phyloP scores from a whole-genome alignment of 35 echinoderm and acorn worm species.

The Holothuria glaberrima region DNA sequence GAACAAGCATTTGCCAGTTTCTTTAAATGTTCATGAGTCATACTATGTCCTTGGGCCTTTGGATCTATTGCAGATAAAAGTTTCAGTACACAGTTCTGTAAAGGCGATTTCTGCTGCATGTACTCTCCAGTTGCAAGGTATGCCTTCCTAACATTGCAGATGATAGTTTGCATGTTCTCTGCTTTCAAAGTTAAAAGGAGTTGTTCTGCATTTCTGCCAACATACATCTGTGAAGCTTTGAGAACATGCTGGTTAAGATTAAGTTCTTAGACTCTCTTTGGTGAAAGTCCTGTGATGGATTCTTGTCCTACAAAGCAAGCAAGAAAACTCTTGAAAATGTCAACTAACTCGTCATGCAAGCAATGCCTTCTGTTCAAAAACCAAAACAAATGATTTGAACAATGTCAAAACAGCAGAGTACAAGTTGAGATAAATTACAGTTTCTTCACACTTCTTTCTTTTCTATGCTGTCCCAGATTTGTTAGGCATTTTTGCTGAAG shows the following conservation, averaged over 20 bases:
- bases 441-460: conserved; percentile 12
- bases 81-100: conserved; percentile 12
- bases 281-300: neutral
- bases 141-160: conserved; percentile 30
- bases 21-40: conserved; percentile 19
- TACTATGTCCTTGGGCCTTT: conserved; percentile 29
- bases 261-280: neutral
- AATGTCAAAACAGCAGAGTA: conserved; percentile 10
- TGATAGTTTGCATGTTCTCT: neutral
- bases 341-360: conserved; percentile 21
- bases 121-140: conserved; percentile 11
- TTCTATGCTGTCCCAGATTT: neutral
- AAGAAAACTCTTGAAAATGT: conserved; percentile 34
- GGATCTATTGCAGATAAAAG: conserved; percentile 30
- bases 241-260: conserved; percentile 25
- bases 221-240: neutral
- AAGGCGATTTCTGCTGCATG: conserved; percentile 20
- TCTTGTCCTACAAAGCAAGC: conserved; percentile 35
- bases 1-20: neutral
- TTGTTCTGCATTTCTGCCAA: conserved; percentile 17
- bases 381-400: conserved; percentile 35
- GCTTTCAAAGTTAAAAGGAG: conserved; percentile 10
- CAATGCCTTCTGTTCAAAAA: conserved; percentile 41
- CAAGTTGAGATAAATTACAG: neutral
- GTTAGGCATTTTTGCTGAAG: neutral